A percentile compares a stretch with the other conserved stretches of the same genome.
Evolutionary conservation across 2,797 vertebrate genomes (phyloP).

Genomic region (Bryconaethiops microstoma): DNA sequence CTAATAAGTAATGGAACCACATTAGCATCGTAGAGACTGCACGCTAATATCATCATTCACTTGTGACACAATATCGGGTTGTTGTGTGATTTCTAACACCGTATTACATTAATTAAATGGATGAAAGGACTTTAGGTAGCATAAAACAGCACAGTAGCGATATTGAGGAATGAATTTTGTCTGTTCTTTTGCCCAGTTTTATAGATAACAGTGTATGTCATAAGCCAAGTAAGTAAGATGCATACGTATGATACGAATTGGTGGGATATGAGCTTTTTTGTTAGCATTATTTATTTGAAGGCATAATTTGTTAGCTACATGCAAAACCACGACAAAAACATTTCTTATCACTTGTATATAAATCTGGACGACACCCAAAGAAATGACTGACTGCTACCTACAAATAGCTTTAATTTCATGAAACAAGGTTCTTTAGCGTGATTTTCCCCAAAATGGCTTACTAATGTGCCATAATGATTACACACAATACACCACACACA

Average conservation of each 20-base stretch:
- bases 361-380: slow-evolving; percentile 4
- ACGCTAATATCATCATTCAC: too few species aligned
- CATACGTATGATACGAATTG: not conserved
- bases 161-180: not conserved
- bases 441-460: slow-evolving; percentile 27
- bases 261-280: not conserved
- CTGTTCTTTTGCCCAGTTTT: not conserved
- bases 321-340: not conserved
- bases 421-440: slow-evolving; percentile 28
- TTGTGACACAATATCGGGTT: too few species aligned
- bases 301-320: not conserved
- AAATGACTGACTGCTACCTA: slow-evolving; percentile 20
- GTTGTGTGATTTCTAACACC: too few species aligned
- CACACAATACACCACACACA: not conserved
- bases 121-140: too few species aligned
- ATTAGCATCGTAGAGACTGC: not conserved
- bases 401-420: not conserved
- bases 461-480: slow-evolving; percentile 44
- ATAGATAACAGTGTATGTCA: not conserved
- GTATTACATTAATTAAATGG: too few species aligned
- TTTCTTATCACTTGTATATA: not conserved
- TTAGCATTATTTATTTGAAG: not conserved
- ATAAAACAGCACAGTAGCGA: not conserved
- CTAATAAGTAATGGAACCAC: too few species aligned
- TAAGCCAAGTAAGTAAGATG: not conserved